Evolutionary conservation across 2,113 vertebrate genomes (phyloP).

Genomic region (Corythaeola cristata): DNA sequence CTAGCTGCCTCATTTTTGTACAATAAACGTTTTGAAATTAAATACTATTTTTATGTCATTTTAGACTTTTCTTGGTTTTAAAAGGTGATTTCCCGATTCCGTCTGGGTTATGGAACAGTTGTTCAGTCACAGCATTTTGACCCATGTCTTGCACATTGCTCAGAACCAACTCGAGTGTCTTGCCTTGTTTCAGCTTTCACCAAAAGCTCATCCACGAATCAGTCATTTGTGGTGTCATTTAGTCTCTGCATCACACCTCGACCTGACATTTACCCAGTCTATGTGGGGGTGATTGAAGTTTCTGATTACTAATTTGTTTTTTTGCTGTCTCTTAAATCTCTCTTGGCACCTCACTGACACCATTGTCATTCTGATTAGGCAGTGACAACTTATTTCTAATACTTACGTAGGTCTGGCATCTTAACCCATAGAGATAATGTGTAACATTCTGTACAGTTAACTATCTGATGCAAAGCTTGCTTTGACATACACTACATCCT

Average conservation of each 20-base stretch:
- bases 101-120: not conserved
- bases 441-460: not conserved
- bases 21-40: not conserved
- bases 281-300: slow-evolving; percentile 15
- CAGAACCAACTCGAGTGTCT: not conserved
- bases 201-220: not conserved
- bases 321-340: slow-evolving; percentile 17
- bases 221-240: not conserved
- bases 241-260: slow-evolving; percentile 15
- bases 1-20: not conserved
- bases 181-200: slow-evolving; percentile 8
- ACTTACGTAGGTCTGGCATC: not conserved
- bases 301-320: slow-evolving; percentile 27
- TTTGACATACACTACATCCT: not conserved
- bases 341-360: slow-evolving; percentile 9
- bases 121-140: not conserved
- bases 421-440: not conserved
- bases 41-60: not conserved
- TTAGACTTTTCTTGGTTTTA: not conserved
- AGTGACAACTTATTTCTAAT: not conserved
- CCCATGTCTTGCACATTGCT: not conserved
- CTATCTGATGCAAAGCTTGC: not conserved
- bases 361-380: not conserved
- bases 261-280: slow-evolving; percentile 32
- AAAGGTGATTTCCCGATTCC: not conserved